These are phyloP conservation scores for Sebastes hubbsi DNA, from an alignment of 2,797 vertebrate genomes.

Conservation along the genomic window DNA sequence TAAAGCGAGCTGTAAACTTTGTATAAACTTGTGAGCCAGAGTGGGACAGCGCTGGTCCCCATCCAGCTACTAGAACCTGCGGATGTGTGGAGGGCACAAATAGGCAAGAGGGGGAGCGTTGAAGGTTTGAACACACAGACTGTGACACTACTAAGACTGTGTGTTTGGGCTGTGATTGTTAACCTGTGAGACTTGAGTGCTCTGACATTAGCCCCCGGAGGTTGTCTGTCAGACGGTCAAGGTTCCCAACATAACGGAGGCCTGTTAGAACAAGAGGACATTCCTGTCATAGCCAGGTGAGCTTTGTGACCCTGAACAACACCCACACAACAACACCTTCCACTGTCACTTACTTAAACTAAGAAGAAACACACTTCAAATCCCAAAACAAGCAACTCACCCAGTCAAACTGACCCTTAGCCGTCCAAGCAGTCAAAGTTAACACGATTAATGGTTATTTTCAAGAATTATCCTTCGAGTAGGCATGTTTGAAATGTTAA, in stretches of 20 bases:
- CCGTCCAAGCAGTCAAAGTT: neutral
- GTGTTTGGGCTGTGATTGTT: conserved; percentile 52
- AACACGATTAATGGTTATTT: conserved; percentile 6
- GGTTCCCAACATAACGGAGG: conserved; percentile 62
- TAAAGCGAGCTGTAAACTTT: conserved; percentile 67
- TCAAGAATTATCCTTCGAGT: neutral
- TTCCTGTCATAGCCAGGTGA: conserved; percentile 78
- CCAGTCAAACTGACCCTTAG: neutral
- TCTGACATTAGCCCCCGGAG: conserved; percentile 32
- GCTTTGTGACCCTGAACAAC: conserved; percentile 64
- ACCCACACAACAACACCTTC: conserved; percentile 40
- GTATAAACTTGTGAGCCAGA: conserved; percentile 55
- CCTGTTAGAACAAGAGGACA: conserved; percentile 78
- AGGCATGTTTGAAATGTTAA: conserved; percentile 32
- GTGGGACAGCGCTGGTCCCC: conserved; percentile 41
- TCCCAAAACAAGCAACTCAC: neutral
- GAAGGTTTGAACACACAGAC: conserved; percentile 8
- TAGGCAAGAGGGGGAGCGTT: neutral
- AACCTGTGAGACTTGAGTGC: conserved; percentile 42
- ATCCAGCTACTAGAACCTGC: conserved; percentile 37
- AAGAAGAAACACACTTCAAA: neutral
- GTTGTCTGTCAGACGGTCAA: conserved; percentile 74
- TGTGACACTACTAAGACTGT: conserved; percentile 4
- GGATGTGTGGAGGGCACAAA: neutral
- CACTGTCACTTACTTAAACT: conserved; percentile 23